These are phyloP conservation scores for Achroia grisella DNA, from an alignment of 1,140 invertebrate species.

Conservation along the genomic window DNA sequence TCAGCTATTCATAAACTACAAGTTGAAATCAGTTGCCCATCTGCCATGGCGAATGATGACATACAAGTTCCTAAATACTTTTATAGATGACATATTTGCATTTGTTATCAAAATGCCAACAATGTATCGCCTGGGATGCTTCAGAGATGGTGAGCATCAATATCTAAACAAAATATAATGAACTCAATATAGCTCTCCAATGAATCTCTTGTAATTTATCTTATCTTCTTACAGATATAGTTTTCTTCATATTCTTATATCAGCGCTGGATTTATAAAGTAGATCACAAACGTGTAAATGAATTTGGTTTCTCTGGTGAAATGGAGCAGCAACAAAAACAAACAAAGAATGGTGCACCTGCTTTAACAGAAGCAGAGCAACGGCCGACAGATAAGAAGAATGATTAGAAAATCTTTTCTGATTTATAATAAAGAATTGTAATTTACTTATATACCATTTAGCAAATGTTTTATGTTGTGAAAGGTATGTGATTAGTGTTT, in stretches of 20 bases:
- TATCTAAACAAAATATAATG: constrained; percentile 8
- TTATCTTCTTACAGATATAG: constrained; percentile 84
- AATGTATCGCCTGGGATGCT: constrained; percentile 95
- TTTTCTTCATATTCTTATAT: constrained; percentile 99
- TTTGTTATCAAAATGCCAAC: constrained; percentile 99
- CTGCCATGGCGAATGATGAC: constrained; percentile 99
- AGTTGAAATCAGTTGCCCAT: constrained; percentile 98
- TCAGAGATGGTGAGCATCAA: constrained; percentile 87
- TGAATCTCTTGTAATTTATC: constrained; percentile 3
- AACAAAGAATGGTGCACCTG: constrained; percentile 43
- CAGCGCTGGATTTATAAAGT: constrained; percentile 99
- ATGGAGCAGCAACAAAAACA: constrained; percentile 74
- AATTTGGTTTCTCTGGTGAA: constrained; percentile 93
- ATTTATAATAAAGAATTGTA: no score
- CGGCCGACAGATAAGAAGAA: constrained; percentile 59
- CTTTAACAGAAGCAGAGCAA: constrained; percentile 45
- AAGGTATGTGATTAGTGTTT: no score
- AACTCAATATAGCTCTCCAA: constrained; percentile 8
- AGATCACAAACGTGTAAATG: constrained; percentile 94
- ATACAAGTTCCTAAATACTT: constrained; percentile 99
- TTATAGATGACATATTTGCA: constrained; percentile 99
- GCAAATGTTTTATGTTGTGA: no score
- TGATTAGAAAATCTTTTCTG: constrained; percentile 33
- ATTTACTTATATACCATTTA: no score
- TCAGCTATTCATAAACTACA: constrained; percentile 99